These are phyloP conservation scores for Phalacrocorax carbo DNA, from an alignment of 2,113 vertebrate genomes.

Conservation along the genomic window DNA sequence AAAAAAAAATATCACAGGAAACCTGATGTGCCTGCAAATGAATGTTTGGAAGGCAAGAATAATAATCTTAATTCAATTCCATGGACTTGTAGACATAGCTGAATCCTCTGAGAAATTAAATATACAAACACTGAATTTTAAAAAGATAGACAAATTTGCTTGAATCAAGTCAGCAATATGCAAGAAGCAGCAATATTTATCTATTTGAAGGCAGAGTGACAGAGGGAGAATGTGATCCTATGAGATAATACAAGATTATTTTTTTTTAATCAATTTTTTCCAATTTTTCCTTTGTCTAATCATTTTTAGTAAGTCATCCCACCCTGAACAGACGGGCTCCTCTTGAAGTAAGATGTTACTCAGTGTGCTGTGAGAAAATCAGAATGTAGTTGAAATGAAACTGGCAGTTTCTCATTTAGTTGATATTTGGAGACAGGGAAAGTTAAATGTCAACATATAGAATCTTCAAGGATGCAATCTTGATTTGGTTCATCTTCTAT, in stretches of 20 bases:
- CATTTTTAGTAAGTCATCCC: neutral
- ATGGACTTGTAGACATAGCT: neutral
- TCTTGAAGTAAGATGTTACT: neutral
- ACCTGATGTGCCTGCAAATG: neutral
- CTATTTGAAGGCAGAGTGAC: neutral
- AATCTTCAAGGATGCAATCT: neutral
- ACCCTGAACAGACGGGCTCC: neutral
- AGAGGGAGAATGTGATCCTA: neutral
- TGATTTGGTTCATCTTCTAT: neutral
- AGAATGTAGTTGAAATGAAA: neutral
- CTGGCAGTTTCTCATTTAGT: neutral
- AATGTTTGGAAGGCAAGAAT: neutral
- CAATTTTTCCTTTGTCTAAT: neutral
- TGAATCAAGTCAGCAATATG: neutral
- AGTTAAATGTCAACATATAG: neutral
- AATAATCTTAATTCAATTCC: neutral
- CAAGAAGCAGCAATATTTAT: neutral
- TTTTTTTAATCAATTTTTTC: neutral
- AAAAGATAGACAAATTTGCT: neutral
- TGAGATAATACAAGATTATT: neutral
- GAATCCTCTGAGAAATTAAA: conserved; percentile 37
- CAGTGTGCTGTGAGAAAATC: neutral
- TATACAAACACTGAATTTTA: neutral
- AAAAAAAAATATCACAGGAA: neutral
- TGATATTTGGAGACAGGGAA: neutral